A percentile compares a stretch with the other conserved stretches of the same genome.
Evolutionary conservation across 2,113 vertebrate genomes (phyloP).

Genomic region (Chascanopsetta lugubris): DNA sequence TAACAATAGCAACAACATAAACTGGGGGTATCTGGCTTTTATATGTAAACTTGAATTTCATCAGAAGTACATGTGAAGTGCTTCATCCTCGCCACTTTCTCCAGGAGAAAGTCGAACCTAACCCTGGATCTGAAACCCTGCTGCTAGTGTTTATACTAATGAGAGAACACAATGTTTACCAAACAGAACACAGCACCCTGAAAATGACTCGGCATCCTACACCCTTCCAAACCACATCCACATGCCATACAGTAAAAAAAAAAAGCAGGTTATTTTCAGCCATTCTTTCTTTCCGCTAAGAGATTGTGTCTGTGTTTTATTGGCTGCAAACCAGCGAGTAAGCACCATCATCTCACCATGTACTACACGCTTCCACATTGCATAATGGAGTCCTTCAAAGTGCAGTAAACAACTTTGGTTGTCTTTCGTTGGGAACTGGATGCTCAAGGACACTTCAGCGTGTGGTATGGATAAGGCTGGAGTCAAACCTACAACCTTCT

Average conservation of each 20-base stretch:
- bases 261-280: not conserved
- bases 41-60: not conserved
- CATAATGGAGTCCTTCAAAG: too few species aligned
- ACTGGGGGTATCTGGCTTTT: not conserved
- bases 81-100: not conserved
- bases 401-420: too few species aligned
- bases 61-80: not conserved
- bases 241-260: not conserved
- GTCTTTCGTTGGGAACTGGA: too few species aligned
- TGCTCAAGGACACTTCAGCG: too few species aligned
- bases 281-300: not conserved
- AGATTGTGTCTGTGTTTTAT: not conserved
- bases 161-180: slow-evolving; percentile 43
- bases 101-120: slow-evolving; percentile 7
- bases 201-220: slow-evolving; percentile 30
- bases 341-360: too few species aligned
- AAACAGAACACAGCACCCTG: slow-evolving; percentile 34
- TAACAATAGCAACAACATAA: slow-evolving; percentile 24
- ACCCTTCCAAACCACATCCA: slow-evolving; percentile 46
- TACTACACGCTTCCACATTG: too few species aligned
- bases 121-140: slow-evolving; percentile 17
- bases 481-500: too few species aligned
- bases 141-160: slow-evolving; percentile 59
- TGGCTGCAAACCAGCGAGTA: too few species aligned
- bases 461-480: too few species aligned